Conservation (phyloP, 2,888 invertebrate genomes). For the Limnephilus marmoratus region DNA sequence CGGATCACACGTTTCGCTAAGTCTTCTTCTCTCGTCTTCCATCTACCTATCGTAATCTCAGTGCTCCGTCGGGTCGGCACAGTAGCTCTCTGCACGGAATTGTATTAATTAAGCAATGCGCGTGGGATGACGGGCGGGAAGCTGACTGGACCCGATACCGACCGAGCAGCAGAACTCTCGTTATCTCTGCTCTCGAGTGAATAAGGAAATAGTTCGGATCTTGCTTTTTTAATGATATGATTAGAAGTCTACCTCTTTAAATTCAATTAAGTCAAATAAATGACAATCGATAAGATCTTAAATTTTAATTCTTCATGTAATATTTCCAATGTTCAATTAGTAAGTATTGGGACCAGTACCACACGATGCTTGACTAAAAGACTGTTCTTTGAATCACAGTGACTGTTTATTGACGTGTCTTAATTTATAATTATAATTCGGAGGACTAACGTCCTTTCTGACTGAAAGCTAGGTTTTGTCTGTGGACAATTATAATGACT, state of each 20-base stretch:
- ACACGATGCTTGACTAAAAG: too few relatives aligned
- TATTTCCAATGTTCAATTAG: too few relatives aligned
- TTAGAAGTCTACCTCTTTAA: background rate
- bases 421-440: too few relatives aligned
- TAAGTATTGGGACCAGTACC: too few relatives aligned
- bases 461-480: too few relatives aligned
- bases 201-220: conserved; percentile 15
- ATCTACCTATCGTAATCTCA: conserved; percentile 24
- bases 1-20: background rate
- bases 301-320: too few relatives aligned
- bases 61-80: conserved; percentile 19
- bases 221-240: conserved; percentile 34
- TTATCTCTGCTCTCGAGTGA: conserved; percentile 35
- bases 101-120: conserved; percentile 61
- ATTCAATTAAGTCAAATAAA: background rate
- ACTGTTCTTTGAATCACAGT: too few relatives aligned
- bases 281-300: background rate
- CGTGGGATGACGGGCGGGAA: conserved; percentile 55
- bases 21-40: background rate
- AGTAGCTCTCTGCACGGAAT: conserved; percentile 53
- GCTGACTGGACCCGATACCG: background rate
- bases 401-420: too few relatives aligned
- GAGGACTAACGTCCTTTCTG: too few relatives aligned
- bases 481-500: too few relatives aligned
- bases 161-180: background rate